Percentiles rank a stretch among this genome's conserved stretches.
These are phyloP conservation scores for Rhyacichthys aspro DNA, from an alignment of 2,797 vertebrate genomes.

Conservation along the genomic window DNA sequence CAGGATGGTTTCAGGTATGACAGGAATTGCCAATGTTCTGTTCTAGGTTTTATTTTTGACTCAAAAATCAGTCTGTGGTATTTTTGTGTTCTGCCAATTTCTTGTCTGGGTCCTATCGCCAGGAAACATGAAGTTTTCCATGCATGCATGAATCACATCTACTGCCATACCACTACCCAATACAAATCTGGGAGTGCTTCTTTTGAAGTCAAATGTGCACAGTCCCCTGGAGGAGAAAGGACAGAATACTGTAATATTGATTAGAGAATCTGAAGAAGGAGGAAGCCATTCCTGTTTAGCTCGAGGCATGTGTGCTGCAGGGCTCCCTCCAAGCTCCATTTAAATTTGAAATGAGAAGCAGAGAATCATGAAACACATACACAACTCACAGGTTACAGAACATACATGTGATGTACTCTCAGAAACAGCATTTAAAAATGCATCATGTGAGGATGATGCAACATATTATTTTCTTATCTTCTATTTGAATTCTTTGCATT, in stretches of 20 bases:
- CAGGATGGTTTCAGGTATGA: conserved; percentile 31
- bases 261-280: conserved; percentile 41
- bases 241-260: conserved; percentile 43
- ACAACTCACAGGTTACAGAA: neutral
- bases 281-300: conserved; percentile 36
- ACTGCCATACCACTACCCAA: neutral
- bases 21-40: conserved; percentile 34
- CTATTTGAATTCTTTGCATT: neutral
- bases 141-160: no score
- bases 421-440: neutral
- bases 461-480: neutral
- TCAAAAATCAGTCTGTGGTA: conserved; percentile 16
- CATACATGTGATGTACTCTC: neutral
- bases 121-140: neutral
- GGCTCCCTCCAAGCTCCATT: conserved; percentile 61
- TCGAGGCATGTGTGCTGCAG: conserved; percentile 51
- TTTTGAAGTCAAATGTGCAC: conserved; percentile 39
- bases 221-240: conserved; percentile 32
- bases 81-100: conserved; percentile 44
- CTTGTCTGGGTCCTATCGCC: conserved; percentile 30
- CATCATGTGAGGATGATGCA: neutral
- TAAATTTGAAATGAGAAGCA: conserved; percentile 58
- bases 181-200: conserved; percentile 34
- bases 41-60: conserved; percentile 47
- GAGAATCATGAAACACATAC: conserved; percentile 30